These are phyloP conservation scores for Tamandua tetradactyla DNA, from an alignment of 2,797 vertebrate species.

Conservation along the genomic window DNA sequence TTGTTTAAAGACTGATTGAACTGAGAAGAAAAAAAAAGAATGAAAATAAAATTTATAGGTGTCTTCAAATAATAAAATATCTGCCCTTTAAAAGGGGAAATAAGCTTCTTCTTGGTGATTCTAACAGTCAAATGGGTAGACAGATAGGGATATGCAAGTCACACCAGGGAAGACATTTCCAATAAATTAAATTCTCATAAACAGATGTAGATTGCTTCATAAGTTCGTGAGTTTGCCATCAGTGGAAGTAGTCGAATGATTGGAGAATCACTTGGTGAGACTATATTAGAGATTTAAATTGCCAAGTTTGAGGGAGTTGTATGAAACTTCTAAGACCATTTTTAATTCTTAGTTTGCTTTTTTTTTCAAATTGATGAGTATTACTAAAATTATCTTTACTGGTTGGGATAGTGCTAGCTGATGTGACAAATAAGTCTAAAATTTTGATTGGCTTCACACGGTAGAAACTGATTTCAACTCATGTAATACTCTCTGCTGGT, in stretches of 20 bases:
- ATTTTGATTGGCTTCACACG: neutral
- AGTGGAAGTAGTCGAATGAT: neutral
- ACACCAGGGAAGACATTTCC: neutral
- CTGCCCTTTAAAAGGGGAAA: neutral
- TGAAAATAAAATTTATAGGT: neutral
- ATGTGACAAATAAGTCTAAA: neutral
- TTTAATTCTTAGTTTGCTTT: neutral
- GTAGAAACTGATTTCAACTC: neutral
- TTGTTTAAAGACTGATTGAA: slow-evolving; percentile 11
- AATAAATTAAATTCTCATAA: neutral
- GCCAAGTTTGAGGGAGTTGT: neutral
- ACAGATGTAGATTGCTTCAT: neutral
- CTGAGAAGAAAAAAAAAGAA: neutral
- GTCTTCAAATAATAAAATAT: slow-evolving; percentile 50
- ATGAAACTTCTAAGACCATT: neutral
- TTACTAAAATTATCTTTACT: neutral
- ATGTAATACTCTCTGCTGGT: neutral
- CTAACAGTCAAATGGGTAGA: neutral
- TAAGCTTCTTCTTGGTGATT: neutral
- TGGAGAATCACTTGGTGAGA: neutral
- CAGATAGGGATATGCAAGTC: neutral
- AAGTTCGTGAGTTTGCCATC: neutral
- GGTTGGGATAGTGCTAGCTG: neutral
- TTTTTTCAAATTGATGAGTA: neutral
- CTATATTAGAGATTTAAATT: slow-evolving; percentile 7